phyloP scores from a whole-genome alignment of 2,888 invertebrate species.

The Ormyrus labotus region DNA sequence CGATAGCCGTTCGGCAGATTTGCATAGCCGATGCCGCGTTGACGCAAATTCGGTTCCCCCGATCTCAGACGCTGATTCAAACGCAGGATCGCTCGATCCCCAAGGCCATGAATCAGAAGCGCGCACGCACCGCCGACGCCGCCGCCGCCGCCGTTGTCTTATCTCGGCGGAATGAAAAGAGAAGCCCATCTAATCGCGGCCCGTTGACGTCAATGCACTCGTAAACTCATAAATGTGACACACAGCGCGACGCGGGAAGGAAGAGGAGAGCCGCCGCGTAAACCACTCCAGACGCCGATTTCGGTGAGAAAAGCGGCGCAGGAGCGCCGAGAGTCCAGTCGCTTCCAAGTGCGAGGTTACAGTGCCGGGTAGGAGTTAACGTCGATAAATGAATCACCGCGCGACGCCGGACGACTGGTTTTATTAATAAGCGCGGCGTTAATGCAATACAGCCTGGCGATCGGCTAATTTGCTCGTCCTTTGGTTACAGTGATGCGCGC shows the following conservation, averaged over 20 bases:
- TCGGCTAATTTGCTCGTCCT: neutral
- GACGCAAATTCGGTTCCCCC: too few species aligned
- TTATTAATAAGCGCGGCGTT: neutral
- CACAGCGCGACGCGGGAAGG: neutral
- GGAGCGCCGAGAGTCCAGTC: too few species aligned
- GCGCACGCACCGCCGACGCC: neutral
- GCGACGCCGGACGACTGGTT: neutral
- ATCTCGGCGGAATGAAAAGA: neutral
- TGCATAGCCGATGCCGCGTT: too few species aligned
- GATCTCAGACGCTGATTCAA: too few species aligned
- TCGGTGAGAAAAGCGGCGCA: too few species aligned
- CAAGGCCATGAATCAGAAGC: neutral
- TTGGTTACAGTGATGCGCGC: neutral
- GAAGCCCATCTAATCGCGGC: constrained; percentile 30
- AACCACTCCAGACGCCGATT: too few species aligned
- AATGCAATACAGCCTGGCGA: too few species aligned
- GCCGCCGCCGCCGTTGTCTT: neutral
- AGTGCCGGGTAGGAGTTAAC: neutral
- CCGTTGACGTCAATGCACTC: constrained; percentile 54
- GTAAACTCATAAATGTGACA: constrained; percentile 48
- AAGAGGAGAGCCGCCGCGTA: too few species aligned
- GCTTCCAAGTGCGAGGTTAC: too few species aligned
- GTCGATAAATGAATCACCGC: neutral
- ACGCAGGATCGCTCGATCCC: too few species aligned
- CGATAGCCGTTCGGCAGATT: too few species aligned